A percentile compares a stretch with the other conserved stretches of the same genome.
Evolutionary conservation across 2,888 invertebrate genomes (phyloP).

Genomic region (Hecatera dysodea): DNA sequence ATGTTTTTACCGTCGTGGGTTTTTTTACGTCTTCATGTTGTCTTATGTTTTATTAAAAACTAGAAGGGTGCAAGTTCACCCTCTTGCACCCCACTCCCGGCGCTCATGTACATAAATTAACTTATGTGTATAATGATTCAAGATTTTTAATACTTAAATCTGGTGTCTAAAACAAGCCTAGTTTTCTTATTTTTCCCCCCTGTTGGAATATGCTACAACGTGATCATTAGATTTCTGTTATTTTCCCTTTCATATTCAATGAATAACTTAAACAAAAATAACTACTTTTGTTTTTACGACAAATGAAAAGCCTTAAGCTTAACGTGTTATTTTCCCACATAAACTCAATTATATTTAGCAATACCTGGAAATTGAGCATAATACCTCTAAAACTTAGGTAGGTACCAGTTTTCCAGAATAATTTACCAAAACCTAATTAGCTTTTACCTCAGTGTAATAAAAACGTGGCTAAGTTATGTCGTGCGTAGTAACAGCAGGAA

Average conservation of each 20-base stretch:
- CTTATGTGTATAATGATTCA: background rate
- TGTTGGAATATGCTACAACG: no score
- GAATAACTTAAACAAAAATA: slow-evolving; percentile 2
- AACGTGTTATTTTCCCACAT: slow-evolving; percentile 21
- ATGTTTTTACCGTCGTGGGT: no score
- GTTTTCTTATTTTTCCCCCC: background rate
- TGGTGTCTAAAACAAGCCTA: background rate
- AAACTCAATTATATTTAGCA: background rate
- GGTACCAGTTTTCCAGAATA: background rate
- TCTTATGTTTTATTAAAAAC: no score
- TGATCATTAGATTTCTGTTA: background rate
- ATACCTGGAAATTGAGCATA: slow-evolving; percentile 5
- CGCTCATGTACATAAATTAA: no score
- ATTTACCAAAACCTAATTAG: slow-evolving; percentile 27
- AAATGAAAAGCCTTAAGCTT: slow-evolving; percentile 10
- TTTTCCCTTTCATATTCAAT: background rate
- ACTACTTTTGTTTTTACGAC: slow-evolving; percentile 8
- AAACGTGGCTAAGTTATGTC: slow-evolving; percentile 30
- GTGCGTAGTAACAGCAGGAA: slow-evolving; percentile 39
- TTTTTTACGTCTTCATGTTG: no score
- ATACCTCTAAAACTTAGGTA: background rate
- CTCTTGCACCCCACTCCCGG: no score
- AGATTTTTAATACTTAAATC: background rate
- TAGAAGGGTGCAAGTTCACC: no score
- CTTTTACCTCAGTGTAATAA: slow-evolving; percentile 30